These are phyloP conservation scores for Clarias macrocephalus DNA, from an alignment of 2,113 vertebrate species.

Conservation along the genomic window DNA sequence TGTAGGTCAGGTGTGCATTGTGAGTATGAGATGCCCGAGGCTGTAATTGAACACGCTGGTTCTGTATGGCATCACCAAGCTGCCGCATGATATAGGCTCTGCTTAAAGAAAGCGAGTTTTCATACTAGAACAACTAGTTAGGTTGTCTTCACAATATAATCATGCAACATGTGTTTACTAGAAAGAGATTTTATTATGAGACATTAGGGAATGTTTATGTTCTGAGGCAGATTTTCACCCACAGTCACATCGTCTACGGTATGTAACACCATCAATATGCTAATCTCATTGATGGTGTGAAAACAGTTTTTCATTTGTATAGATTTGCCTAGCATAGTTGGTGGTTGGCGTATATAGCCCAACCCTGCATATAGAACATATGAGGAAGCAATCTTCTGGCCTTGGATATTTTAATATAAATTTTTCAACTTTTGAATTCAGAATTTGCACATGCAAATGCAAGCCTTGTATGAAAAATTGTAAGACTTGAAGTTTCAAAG, in stretches of 20 bases:
- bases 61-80: neutral
- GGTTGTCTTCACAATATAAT: neutral
- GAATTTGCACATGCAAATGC: neutral
- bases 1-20: constrained; percentile 21
- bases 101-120: neutral
- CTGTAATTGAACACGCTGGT: constrained; percentile 17
- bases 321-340: neutral
- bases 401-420: neutral
- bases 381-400: constrained; percentile 19
- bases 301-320: neutral
- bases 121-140: neutral
- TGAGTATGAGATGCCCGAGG: constrained; percentile 24
- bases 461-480: neutral
- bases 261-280: too few species aligned
- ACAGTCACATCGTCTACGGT: neutral
- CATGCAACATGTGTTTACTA: neutral
- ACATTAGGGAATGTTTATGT: neutral
- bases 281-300: neutral
- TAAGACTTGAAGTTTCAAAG: neutral
- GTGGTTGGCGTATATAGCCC: neutral
- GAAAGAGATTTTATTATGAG: neutral
- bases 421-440: neutral
- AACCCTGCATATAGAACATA: neutral
- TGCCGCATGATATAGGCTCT: neutral
- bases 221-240: too few species aligned